phyloP scores from a whole-genome alignment of 2,113 vertebrate species.

The Cheirogaleus medius region DNA sequence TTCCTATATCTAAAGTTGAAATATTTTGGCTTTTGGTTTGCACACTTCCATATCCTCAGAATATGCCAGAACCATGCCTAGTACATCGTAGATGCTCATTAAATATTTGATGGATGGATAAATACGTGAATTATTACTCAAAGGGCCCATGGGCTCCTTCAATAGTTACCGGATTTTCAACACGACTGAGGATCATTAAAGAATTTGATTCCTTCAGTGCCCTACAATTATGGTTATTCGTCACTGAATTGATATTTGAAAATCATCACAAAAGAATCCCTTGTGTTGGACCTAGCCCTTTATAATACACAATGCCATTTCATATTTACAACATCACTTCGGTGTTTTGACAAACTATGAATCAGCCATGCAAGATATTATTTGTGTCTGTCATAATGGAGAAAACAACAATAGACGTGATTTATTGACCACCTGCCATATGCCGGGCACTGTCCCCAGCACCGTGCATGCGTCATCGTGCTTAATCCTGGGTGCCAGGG shows the following conservation, averaged over 20 bases:
- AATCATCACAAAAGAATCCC: slow-evolving; percentile 37
- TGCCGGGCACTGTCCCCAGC: background rate
- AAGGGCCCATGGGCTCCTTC: background rate
- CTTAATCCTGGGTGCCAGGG: background rate
- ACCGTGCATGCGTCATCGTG: background rate
- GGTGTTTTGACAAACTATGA: slow-evolving; percentile 1
- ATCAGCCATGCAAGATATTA: background rate
- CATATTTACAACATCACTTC: background rate
- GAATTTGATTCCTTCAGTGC: background rate
- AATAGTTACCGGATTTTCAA: background rate
- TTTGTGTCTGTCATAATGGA: background rate
- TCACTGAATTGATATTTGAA: background rate
- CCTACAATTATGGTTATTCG: slow-evolving; percentile 10
- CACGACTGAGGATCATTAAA: background rate
- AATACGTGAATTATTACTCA: background rate
- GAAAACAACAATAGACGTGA: background rate
- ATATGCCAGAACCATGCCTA: background rate
- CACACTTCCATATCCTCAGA: background rate
- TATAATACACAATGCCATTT: background rate
- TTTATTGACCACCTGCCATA: slow-evolving; percentile 8
- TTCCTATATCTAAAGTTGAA: background rate
- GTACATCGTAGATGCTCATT: background rate
- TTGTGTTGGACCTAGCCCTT: background rate
- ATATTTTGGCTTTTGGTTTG: background rate
- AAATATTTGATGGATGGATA: slow-evolving; percentile 30